A percentile compares a stretch with the other conserved stretches of the same genome.
phyloP scores from a whole-genome alignment of 2,888 invertebrate genomes.

The Cylloceria caligata region DNA sequence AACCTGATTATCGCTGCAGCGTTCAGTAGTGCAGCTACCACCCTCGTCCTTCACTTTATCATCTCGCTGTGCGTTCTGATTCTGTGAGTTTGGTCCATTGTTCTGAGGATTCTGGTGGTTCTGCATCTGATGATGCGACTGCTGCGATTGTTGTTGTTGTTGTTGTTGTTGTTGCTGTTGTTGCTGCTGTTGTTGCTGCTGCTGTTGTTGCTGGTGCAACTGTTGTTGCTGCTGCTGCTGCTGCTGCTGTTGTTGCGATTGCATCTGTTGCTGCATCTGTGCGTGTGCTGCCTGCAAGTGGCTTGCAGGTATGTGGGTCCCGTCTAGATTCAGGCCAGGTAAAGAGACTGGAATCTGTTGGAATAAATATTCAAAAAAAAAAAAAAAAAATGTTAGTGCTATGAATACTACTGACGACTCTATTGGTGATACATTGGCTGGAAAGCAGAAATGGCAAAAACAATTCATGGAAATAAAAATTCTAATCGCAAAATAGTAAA shows the following conservation, averaged over 20 bases:
- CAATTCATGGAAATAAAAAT: not conserved
- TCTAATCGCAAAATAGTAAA: not conserved
- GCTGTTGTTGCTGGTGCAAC: slow-evolving; percentile 82
- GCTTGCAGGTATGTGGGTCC: slow-evolving; percentile 81
- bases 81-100: slow-evolving; percentile 82
- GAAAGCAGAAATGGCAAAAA: slow-evolving; percentile 27
- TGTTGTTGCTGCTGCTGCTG: slow-evolving; percentile 85
- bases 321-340: slow-evolving; percentile 82
- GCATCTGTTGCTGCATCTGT: slow-evolving; percentile 78
- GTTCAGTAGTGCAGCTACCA: slow-evolving; percentile 81
- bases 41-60: slow-evolving; percentile 84
- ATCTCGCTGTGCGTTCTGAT: slow-evolving; percentile 79
- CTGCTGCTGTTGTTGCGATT: slow-evolving; percentile 83
- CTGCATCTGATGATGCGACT: slow-evolving; percentile 82
- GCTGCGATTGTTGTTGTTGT: slow-evolving; percentile 78
- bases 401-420: slow-evolving; percentile 8
- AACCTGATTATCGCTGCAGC: slow-evolving; percentile 83
- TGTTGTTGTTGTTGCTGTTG: slow-evolving; percentile 78
- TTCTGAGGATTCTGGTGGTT: slow-evolving; percentile 84
- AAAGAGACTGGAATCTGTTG: slow-evolving; percentile 83
- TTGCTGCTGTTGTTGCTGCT: slow-evolving; percentile 78
- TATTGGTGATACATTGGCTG: slow-evolving; percentile 53
- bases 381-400: slow-evolving; percentile 39
- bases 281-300: slow-evolving; percentile 82
- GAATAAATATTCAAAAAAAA: slow-evolving; percentile 41